Evolutionary conservation across 2,888 invertebrate genomes (phyloP).

Genomic region (Drosophila neonasuta): DNA sequence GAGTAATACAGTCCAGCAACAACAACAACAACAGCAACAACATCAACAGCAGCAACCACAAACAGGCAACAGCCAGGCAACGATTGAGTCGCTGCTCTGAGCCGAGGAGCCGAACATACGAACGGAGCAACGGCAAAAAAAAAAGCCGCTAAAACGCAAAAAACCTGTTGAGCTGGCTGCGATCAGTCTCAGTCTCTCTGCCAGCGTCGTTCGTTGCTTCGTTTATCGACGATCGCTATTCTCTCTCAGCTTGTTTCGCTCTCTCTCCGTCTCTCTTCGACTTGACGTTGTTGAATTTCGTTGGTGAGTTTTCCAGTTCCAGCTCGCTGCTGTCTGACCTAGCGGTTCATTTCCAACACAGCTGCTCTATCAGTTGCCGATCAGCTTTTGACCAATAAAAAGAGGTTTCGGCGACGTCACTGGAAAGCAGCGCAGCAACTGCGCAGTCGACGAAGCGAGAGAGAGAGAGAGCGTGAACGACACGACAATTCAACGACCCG

Average conservation of each 20-base stretch:
- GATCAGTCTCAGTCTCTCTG: conserved; percentile 49
- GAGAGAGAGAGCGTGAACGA: conserved; percentile 2
- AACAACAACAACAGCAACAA: conserved; percentile 39
- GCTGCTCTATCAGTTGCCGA: conserved; percentile 76
- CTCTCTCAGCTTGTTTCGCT: conserved; percentile 16
- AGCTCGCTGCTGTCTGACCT: conserved; percentile 53
- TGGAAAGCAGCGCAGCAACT: conserved; percentile 56
- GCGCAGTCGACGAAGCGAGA: conserved; percentile 7
- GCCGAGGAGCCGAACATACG: conserved; percentile 57
- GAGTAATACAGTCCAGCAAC: conserved; percentile 82
- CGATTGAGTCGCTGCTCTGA: conserved; percentile 21
- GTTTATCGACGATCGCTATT: conserved; percentile 57
- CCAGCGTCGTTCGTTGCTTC: conserved; percentile 76
- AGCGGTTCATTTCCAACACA: conserved; percentile 78
- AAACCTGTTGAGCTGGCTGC: conserved; percentile 69
- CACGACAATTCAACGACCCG: conserved; percentile 1
- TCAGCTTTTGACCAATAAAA: conserved; percentile 79
- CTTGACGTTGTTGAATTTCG: conserved; percentile 59
- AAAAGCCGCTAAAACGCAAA: conserved; percentile 69
- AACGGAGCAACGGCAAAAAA: conserved; percentile 66
- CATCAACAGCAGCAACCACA: conserved; percentile 38
- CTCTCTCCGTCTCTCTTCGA: conserved; percentile 19
- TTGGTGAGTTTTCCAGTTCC: conserved; percentile 70
- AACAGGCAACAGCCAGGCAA: conserved; percentile 53
- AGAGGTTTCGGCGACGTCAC: conserved; percentile 60